Base-by-base conservation (phyloP, 2,797 vertebrate genomes). In the Rhinella marina region DNA sequence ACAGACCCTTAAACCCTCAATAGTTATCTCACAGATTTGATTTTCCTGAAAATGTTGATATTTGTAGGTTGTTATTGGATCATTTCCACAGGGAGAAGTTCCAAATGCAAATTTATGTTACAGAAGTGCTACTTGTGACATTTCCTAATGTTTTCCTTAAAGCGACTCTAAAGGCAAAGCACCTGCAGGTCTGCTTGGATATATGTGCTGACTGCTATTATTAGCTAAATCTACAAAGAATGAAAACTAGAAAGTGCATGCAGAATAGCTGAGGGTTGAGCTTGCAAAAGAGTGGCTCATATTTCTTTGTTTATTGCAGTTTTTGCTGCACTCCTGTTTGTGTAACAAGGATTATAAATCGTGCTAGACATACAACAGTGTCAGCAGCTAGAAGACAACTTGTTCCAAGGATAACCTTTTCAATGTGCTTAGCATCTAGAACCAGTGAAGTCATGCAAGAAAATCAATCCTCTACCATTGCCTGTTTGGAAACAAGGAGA, bases 231-330 rank as follows among this genome's bases (percentile, higher is more conserved):
- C 75, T 84, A 73, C 19, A 88, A 52, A 88, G 81, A 70, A 17
- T 57, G 27, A 56, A 61, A 81, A 81, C 7, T 25, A 21, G 77
- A 77, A 81, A 81, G 41, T 87, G 48, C 79, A 81, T 86, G 85
- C 54, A 23, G 54, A 79, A 86, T 81, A 81, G 7, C 48, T 64
- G 64, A 87, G 14, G 52, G 77, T 48, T 76, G 83, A 85, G 77
- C 27, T 76, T 85, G 78, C 82, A 85, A 66, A 81, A 64, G 17
- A 75, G 77, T 57, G 41, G 17, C 76, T 59, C 11, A 52, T 80
- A 88, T 73, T 80, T 84, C 64, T 84, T 85, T 88, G 70, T 85
- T 81, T 85, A 81, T 68, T 88, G 68, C 48, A 81, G 50, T 52
- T 75, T 64, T 76, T 56, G 62, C 83, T 85, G 78, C 77, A 85